Base-by-base conservation (phyloP, 2,888 invertebrate species). In the Axea sp. region DNA sequence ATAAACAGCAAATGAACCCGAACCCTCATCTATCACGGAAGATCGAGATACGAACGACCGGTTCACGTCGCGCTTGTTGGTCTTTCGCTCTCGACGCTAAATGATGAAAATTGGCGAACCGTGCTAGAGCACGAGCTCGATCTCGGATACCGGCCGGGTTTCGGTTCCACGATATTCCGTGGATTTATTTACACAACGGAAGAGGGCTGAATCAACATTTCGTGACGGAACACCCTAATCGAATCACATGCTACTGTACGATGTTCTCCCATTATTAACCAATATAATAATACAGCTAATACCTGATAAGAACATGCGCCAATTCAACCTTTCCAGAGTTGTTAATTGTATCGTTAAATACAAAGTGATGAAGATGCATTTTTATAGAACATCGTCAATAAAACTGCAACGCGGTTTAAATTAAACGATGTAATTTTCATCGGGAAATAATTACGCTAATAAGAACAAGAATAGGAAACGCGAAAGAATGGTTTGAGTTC, bases 1-100 rank as follows among this genome's bases (percentile, higher is more conserved):
- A 62, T 62, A 62, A 33, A 22, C 28, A 33, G 53, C 45, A 53
- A 53, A 53, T 43, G 64, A 55, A 57, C 39, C 49, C 17, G 57
- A 49, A 28, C 33, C 45, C 31, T 39, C 65, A 53, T 37, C 43
- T 45, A 51, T 62, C 49, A 59, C 43, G 22, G 8, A 28, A 35
- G 64, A 64, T 72, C 51, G 72, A 51, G 57, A 72, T 64, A 64
- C 60, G 33, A 37, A 6, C 30, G 39, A 71, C 71, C 62, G 43
- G 62, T 49, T 71, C 37, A 14, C 45, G 37, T 39, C 39, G 43
- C 53, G 30, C 30, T 31, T 11, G 17, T 31, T 9, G 37, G 30
- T 11, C 17, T n/a, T 22, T 49, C 19, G 49, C 5, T 3, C 8
- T 9, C 53, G 15, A 15, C 37, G 60, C 17, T 26, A 33, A 45